phyloP scores from a whole-genome alignment of 1,140 invertebrate species.

The Drosophila lacertosa region DNA sequence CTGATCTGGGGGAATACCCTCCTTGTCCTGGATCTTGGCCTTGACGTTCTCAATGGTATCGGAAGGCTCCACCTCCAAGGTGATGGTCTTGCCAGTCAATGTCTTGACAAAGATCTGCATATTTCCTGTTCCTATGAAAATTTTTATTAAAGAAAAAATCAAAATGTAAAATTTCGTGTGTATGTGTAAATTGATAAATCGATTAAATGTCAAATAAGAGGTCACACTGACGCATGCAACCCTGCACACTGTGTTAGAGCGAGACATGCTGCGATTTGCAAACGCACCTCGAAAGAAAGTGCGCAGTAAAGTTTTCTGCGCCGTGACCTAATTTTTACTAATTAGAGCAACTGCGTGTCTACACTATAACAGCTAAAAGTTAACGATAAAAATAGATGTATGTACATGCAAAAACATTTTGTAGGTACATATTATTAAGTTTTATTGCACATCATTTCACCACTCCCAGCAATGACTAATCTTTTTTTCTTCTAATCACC shows the following conservation, averaged over 20 bases:
- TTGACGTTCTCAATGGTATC: too few relatives aligned
- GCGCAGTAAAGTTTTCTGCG: constrained; percentile 47
- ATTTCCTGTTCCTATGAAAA: constrained; percentile 92
- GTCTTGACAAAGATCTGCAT: constrained; percentile 92
- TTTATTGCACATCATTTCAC: constrained; percentile 17
- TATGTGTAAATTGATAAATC: constrained; percentile 64
- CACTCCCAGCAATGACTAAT: constrained; percentile 18
- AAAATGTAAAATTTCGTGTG: not conserved
- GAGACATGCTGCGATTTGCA: not conserved
- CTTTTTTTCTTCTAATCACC: constrained; percentile 9
- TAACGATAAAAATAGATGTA: not conserved
- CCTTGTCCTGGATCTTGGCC: too few relatives aligned
- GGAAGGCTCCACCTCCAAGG: too few relatives aligned
- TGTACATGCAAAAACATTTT: not conserved
- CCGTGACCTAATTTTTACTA: constrained; percentile 33
- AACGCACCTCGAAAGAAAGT: constrained; percentile 17
- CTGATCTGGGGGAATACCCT: constrained; percentile 89
- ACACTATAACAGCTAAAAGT: not conserved
- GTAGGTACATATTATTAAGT: not conserved
- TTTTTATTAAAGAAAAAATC: not conserved
- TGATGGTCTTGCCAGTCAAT: constrained; percentile 93
- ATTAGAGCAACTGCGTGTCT: constrained; percentile 7
- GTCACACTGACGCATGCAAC: constrained; percentile 5
- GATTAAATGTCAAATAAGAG: constrained; percentile 86
- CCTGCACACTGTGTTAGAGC: not conserved